These are phyloP conservation scores for Tetramorium bicarinatum DNA, from an alignment of 2,888 invertebrate species.

Conservation along the genomic window DNA sequence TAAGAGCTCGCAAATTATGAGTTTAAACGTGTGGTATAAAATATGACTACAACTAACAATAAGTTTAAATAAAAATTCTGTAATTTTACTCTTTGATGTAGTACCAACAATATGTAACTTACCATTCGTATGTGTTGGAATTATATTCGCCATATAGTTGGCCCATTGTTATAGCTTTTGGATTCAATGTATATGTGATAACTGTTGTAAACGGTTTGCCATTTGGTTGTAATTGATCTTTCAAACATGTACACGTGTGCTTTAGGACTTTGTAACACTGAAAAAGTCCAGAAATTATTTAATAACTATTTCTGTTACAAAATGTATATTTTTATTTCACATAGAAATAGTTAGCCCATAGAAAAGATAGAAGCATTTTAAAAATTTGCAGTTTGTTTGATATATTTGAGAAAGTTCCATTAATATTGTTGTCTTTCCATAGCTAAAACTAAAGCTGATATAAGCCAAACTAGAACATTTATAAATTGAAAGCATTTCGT, in stretches of 20 bases:
- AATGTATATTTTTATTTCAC: background rate
- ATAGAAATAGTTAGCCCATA: background rate
- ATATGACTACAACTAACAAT: background rate
- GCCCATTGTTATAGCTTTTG: constrained; percentile 94
- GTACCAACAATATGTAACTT: constrained; percentile 72
- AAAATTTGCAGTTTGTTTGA: background rate
- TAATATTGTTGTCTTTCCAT: background rate
- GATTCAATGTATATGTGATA: constrained; percentile 90
- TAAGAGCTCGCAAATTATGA: background rate
- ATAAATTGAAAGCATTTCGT: background rate
- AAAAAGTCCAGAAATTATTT: constrained; percentile 64
- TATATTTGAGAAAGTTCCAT: background rate
- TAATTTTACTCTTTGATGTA: background rate
- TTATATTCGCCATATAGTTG: constrained; percentile 95
- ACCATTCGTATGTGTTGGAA: constrained; percentile 93
- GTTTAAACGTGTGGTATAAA: background rate
- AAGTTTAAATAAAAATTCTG: background rate
- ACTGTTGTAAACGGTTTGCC: constrained; percentile 90
- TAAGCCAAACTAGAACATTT: background rate
- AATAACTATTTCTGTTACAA: background rate
- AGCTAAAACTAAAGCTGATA: background rate
- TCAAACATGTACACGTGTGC: constrained; percentile 90
- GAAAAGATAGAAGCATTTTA: background rate
- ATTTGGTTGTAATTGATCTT: constrained; percentile 90
- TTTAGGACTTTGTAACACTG: constrained; percentile 90